Conservation (phyloP, 2,888 invertebrate species). For the Spodoptera littoralis region DNA sequence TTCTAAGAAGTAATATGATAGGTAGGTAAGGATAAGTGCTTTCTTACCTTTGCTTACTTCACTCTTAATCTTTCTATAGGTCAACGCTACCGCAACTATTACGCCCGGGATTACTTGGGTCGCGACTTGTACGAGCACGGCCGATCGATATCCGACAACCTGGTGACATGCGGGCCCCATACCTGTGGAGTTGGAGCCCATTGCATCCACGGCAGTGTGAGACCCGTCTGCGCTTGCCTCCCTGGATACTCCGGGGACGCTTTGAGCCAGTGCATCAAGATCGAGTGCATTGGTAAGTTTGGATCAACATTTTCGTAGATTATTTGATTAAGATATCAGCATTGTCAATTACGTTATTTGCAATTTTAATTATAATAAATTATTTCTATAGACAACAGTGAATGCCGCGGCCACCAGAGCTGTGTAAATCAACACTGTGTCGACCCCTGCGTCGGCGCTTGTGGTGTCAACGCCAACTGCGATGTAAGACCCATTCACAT, state of each 20-base stretch:
- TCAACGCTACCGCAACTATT: conserved; percentile 78
- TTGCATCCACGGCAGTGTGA: conserved; percentile 90
- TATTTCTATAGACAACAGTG: conserved; percentile 90
- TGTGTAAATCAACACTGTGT: conserved; percentile 94
- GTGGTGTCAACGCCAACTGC: conserved; percentile 93
- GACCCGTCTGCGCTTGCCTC: conserved; percentile 94
- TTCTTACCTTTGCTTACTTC: not conserved
- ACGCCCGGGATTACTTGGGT: conserved; percentile 71
- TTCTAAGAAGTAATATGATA: no score
- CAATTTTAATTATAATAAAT: no score
- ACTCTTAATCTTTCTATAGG: conserved; percentile 58
- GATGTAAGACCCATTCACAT: conserved; percentile 86
- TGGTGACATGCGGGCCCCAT: conserved; percentile 87
- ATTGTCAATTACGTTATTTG: not conserved
- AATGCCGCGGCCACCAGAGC: conserved; percentile 92
- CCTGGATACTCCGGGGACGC: conserved; percentile 95
- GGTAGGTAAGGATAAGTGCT: not conserved
- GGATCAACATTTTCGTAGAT: not conserved
- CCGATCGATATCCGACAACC: conserved; percentile 82
- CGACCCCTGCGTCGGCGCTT: conserved; percentile 93
- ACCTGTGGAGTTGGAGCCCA: conserved; percentile 92
- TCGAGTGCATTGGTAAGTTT: conserved; percentile 91
- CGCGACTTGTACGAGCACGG: conserved; percentile 82
- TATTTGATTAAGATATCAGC: not conserved
- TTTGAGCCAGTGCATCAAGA: conserved; percentile 91